Evolutionary conservation across 2,797 vertebrate genomes (phyloP).

Genomic region (Cuniculus paca): DNA sequence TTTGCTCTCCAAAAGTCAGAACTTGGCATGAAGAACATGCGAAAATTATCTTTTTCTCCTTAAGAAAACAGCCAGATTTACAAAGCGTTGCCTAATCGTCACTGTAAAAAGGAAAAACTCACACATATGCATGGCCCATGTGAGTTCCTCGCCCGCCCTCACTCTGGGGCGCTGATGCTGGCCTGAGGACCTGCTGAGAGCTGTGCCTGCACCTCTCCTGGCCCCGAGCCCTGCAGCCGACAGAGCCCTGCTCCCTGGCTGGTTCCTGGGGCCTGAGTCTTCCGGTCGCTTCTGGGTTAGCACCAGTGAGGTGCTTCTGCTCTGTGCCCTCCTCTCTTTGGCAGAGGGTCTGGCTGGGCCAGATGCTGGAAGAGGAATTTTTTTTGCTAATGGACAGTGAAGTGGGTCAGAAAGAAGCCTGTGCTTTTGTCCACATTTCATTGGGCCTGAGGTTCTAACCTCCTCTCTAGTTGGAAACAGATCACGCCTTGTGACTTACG

Average conservation of each 20-base stretch:
- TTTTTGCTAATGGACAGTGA: background rate
- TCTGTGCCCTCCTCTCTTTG: background rate
- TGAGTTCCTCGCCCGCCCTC: background rate
- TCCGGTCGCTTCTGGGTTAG: background rate
- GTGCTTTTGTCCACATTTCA: background rate
- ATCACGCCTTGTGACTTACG: background rate
- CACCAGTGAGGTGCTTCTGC: background rate
- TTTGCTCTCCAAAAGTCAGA: background rate
- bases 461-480: background rate
- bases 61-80: background rate
- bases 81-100: background rate
- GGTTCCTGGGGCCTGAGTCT: background rate
- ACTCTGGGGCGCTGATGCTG: background rate
- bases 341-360: background rate
- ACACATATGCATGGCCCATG: background rate
- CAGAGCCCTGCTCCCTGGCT: background rate
- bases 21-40: background rate
- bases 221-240: no score
- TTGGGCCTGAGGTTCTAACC: background rate
- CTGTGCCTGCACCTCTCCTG: background rate
- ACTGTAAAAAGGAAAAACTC: background rate
- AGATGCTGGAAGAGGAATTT: background rate
- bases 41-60: background rate
- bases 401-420: background rate
- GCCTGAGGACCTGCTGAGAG: background rate